These are phyloP conservation scores for Pycnomerus fuliginosus DNA, from an alignment of 2,888 invertebrate species.

Conservation along the genomic window DNA sequence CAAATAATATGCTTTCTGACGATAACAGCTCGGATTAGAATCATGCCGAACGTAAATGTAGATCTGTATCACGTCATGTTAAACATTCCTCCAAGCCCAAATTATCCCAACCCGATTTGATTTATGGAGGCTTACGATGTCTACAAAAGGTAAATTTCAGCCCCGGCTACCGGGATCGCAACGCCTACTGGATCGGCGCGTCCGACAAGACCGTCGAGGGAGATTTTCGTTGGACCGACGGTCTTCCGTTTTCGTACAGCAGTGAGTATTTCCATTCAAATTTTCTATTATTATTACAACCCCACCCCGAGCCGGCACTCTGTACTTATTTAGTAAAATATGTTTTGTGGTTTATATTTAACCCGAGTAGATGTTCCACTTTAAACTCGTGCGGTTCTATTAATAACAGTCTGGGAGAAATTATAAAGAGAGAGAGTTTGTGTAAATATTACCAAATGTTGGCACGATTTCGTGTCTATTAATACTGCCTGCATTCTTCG, in stretches of 20 bases:
- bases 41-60: too few relatives aligned
- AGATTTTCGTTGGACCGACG: slow-evolving; percentile 79
- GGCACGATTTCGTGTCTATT: slow-evolving; percentile 11
- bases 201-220: slow-evolving; percentile 75
- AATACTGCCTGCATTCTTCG: slow-evolving; percentile 25
- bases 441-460: slow-evolving; percentile 16
- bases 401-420: too few relatives aligned
- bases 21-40: too few relatives aligned
- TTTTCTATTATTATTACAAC: not conserved
- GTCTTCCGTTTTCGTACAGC: slow-evolving; percentile 70
- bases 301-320: slow-evolving; percentile 5
- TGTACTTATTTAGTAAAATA: slow-evolving; percentile 24
- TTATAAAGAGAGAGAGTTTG: slow-evolving; percentile 4
- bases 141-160: too few relatives aligned
- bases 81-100: too few relatives aligned
- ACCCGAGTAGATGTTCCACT: too few relatives aligned
- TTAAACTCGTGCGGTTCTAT: too few relatives aligned
- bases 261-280: slow-evolving; percentile 59
- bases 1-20: too few relatives aligned
- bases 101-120: too few relatives aligned
- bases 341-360: slow-evolving; percentile 20
- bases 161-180: slow-evolving; percentile 66
- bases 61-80: too few relatives aligned
- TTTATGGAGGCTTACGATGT: too few relatives aligned
- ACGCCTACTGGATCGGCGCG: slow-evolving; percentile 81